A percentile compares a stretch with the other conserved stretches of the same genome.
phyloP scores from a whole-genome alignment of 2,888 invertebrate genomes.

The Miltochrista miniata region DNA sequence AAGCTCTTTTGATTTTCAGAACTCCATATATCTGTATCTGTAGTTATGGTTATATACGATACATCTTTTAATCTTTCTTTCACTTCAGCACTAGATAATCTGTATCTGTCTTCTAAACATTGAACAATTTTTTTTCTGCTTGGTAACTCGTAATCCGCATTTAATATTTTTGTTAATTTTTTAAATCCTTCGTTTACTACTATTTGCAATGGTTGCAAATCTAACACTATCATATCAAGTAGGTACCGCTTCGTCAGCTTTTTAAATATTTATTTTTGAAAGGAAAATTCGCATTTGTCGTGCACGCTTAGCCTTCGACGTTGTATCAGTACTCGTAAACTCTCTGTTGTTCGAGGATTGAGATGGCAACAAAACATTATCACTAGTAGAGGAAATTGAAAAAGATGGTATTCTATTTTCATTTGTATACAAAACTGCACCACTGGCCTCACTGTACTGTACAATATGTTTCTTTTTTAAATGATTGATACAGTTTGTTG shows the following conservation, averaged over 20 bases:
- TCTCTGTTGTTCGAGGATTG: too few species aligned
- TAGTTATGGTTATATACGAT: slow-evolving; percentile 8
- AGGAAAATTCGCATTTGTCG: too few species aligned
- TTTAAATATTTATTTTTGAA: too few species aligned
- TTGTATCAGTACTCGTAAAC: too few species aligned
- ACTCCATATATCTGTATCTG: slow-evolving; percentile 13
- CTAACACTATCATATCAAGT: not conserved
- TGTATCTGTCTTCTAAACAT: slow-evolving; percentile 8
- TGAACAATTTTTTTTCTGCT: not conserved
- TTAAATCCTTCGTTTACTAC: not conserved
- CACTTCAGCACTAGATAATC: slow-evolving; percentile 1
- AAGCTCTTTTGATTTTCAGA: slow-evolving; percentile 12
- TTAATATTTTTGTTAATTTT: not conserved
- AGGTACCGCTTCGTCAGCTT: not conserved
- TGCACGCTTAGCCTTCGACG: too few species aligned
- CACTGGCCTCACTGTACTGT: too few species aligned
- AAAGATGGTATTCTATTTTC: not conserved
- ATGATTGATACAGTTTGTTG: not conserved
- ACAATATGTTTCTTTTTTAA: not conserved
- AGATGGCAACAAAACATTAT: too few species aligned
- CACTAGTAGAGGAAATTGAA: too few species aligned
- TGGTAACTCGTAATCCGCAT: not conserved
- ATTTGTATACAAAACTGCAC: too few species aligned
- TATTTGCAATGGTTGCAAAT: not conserved
- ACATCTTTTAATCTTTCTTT: slow-evolving; percentile 8